These are phyloP conservation scores for Vanacampus margaritifer DNA, from an alignment of 2,113 vertebrate genomes.

Conservation along the genomic window DNA sequence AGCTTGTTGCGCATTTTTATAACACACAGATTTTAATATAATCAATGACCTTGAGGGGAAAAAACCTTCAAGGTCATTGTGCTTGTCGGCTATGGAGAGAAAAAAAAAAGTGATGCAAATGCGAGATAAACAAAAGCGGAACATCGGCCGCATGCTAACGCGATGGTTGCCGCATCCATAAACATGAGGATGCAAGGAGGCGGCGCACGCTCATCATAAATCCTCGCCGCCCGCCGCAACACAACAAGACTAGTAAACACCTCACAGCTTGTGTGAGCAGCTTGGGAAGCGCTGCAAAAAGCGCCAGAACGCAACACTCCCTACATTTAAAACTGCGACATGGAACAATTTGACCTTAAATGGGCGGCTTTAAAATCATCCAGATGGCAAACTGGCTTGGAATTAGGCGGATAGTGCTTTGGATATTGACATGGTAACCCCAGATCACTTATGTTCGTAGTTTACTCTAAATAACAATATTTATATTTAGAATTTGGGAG, in stretches of 20 bases:
- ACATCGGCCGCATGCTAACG: slow-evolving; percentile 46
- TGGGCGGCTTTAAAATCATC: neutral
- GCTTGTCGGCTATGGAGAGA: slow-evolving; percentile 6
- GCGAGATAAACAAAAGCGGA: slow-evolving; percentile 34
- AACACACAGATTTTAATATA: slow-evolving; percentile 22
- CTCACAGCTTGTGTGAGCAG: slow-evolving; percentile 34
- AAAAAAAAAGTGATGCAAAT: slow-evolving; percentile 24
- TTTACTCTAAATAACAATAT: no score
- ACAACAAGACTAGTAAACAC: slow-evolving; percentile 36
- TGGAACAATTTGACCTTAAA: neutral
- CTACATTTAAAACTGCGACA: neutral
- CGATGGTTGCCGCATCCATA: slow-evolving; percentile 54
- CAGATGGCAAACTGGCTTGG: neutral
- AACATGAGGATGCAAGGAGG: slow-evolving; percentile 57
- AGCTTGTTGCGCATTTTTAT: slow-evolving; percentile 9
- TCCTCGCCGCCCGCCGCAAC: slow-evolving; percentile 22
- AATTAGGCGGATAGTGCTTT: neutral
- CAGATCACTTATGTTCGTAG: neutral
- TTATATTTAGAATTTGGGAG: no score
- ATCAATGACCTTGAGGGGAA: slow-evolving; percentile 24
- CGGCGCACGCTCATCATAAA: slow-evolving; percentile 45
- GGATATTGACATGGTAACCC: neutral
- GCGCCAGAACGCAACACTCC: neutral
- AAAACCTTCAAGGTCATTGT: slow-evolving; percentile 41
- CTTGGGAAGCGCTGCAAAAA: slow-evolving; percentile 1